phyloP scores from a whole-genome alignment of 2,888 invertebrate species.

The Acanthoscelides obtectus region DNA sequence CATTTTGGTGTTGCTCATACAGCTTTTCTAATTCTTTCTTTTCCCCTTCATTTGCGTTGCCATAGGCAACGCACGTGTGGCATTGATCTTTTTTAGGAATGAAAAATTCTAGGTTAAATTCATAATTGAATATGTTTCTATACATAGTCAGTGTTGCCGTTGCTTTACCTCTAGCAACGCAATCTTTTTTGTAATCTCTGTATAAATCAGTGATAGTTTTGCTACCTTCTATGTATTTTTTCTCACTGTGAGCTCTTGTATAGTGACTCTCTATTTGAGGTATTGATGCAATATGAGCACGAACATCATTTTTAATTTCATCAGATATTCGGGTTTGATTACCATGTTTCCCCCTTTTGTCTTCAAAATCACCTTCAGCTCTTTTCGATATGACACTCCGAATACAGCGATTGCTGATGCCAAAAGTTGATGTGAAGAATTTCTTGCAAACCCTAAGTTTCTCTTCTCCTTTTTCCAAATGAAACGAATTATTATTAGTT shows the following conservation, averaged over 20 bases:
- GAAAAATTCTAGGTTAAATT: slow-evolving; percentile 14
- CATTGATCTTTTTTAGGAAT: slow-evolving; percentile 17
- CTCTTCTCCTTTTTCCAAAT: background rate
- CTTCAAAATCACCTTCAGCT: background rate
- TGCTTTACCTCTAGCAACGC: slow-evolving; percentile 6
- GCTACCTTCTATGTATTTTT: slow-evolving; percentile 8
- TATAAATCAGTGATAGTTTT: slow-evolving; percentile 4
- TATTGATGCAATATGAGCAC: slow-evolving; percentile 5
- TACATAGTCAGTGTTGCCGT: slow-evolving; percentile 8
- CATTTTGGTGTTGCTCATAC: slow-evolving; percentile 6
- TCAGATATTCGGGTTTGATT: background rate
- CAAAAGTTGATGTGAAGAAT: slow-evolving; percentile 5
- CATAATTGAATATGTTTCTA: slow-evolving; percentile 11
- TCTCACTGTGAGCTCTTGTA: slow-evolving; percentile 3
- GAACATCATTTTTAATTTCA: background rate
- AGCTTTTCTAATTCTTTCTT: slow-evolving; percentile 2
- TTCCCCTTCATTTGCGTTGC: slow-evolving; percentile 8
- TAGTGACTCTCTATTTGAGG: slow-evolving; percentile 7
- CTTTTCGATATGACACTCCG: slow-evolving; percentile 2
- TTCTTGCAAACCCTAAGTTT: slow-evolving; percentile 3
- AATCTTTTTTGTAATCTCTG: slow-evolving; percentile 10
- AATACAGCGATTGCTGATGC: slow-evolving; percentile 1
- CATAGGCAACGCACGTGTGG: slow-evolving; percentile 8
- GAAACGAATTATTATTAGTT: slow-evolving; percentile 5
- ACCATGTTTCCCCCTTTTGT: background rate